Percentiles rank a stretch among this genome's conserved stretches.
These are phyloP conservation scores for Macrobrachium nipponense DNA, from an alignment of 1,140 invertebrate genomes.

Conservation along the genomic window DNA sequence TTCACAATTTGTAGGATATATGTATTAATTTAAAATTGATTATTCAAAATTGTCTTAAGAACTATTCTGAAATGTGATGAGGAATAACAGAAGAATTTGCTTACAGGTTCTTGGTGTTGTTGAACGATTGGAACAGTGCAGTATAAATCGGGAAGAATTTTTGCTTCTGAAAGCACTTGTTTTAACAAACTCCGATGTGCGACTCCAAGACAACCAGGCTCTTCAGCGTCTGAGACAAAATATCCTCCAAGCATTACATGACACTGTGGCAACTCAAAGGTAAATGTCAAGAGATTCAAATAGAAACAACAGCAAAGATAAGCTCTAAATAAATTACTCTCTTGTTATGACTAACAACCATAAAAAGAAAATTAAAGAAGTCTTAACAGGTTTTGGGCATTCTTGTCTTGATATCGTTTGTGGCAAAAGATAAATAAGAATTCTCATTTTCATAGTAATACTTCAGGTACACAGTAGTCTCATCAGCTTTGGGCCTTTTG, in stretches of 20 bases:
- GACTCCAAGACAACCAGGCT: constrained; percentile 85
- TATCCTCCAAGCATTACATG: constrained; percentile 86
- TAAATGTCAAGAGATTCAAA: constrained; percentile 64
- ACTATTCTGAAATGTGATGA: neutral
- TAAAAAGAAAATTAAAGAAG: neutral
- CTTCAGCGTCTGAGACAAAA: constrained; percentile 88
- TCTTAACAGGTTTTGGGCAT: neutral
- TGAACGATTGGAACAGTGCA: constrained; percentile 85
- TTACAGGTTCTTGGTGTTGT: constrained; percentile 85
- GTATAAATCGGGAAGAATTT: constrained; percentile 90
- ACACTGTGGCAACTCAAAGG: constrained; percentile 84
- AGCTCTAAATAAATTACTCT: too few relatives aligned
- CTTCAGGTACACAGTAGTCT: constrained; percentile 6
- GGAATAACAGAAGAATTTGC: constrained; percentile 1
- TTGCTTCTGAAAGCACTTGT: constrained; percentile 92
- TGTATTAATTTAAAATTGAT: too few relatives aligned
- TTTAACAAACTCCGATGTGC: constrained; percentile 91
- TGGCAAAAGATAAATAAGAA: too few relatives aligned
- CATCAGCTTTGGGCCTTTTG: constrained; percentile 2
- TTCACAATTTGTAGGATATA: too few relatives aligned
- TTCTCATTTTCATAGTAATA: too few relatives aligned
- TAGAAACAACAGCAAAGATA: too few relatives aligned
- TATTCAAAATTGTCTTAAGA: too few relatives aligned
- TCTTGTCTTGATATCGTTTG: too few relatives aligned
- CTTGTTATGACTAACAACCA: too few relatives aligned